A percentile compares a stretch with the other conserved stretches of the same genome.
These are phyloP conservation scores for Acanthis flammea DNA, from an alignment of 2,797 vertebrate species.

Conservation along the genomic window DNA sequence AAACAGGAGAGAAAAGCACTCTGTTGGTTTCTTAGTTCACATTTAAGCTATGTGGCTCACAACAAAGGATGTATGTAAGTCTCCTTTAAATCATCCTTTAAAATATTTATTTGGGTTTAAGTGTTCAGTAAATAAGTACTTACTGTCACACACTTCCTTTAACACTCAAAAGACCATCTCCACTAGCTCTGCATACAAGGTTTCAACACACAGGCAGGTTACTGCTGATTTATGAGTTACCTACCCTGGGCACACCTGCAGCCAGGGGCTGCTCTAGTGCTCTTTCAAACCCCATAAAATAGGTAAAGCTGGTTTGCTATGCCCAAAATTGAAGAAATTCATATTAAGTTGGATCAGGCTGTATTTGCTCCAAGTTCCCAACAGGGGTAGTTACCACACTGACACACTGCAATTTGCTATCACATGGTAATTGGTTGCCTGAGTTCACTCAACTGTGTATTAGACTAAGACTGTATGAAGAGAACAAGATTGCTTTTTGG, in stretches of 20 bases:
- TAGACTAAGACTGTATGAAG: background rate
- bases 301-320: background rate
- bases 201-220: background rate
- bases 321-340: background rate
- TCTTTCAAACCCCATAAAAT: background rate
- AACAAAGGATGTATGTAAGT: background rate
- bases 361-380: background rate
- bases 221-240: background rate
- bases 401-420: background rate
- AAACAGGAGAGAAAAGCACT: background rate
- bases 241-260: background rate
- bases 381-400: background rate
- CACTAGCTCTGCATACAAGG: background rate
- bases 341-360: background rate
- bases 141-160: background rate
- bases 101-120: background rate
- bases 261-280: background rate
- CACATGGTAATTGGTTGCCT: background rate
- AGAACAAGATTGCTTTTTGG: background rate
- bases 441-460: background rate
- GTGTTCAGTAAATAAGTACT: background rate
- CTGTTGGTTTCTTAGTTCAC: background rate
- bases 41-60: background rate
- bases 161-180: background rate
- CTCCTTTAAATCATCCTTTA: background rate